Evolutionary conservation across 2,888 invertebrate species (phyloP), one percentile per base, ranked within the genome.

Genomic region (Eupeodes luniger): DNA sequence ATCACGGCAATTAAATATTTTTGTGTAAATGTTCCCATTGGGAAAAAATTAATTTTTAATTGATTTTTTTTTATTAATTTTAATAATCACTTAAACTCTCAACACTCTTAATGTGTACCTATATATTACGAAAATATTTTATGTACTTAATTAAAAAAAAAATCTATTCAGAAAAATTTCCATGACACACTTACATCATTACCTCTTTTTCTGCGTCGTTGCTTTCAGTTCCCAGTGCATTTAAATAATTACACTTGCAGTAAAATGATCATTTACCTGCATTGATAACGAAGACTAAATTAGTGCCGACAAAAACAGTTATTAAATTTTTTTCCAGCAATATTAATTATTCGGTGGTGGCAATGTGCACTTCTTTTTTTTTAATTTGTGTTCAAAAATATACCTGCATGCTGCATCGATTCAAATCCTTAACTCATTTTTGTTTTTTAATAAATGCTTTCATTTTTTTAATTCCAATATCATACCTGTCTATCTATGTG

Each of bases 261-360:
- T 47, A 9, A 66, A 66, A 64, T 19, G 14, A 5, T 27, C 9
- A 19, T 47, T 27, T 49, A 27, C 47, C 12, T 27, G 12, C 10
- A 66, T 49, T 49, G 27, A 66, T 27, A 27, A 49, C 10, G 10
- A 19, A 12, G 47, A 47, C 47, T 47, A 27, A 64, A 64, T 47
- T 7, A 9, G 16, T 19, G 4, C 14, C 27, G 2, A 27, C 27
- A 27, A 66, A 66, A 66, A 49, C 49, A 66, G 66, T 66, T 47
- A 66, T 66, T 66, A 66, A 66, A 27, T 27, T 66, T 66, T 49
- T 27, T 64, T 47, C 12, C 64, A 64, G 19, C 27, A 2, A 64
- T 47, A n/a, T n/a, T n/a, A 64, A 64, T 47, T 4, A 0, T 47
- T 64, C n/a, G 19, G 7, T 14, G 47, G 11, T n/a, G 9, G 36